These are phyloP conservation scores for Alouatta palliata DNA, from an alignment of 2,113 vertebrate species.

Conservation along the genomic window DNA sequence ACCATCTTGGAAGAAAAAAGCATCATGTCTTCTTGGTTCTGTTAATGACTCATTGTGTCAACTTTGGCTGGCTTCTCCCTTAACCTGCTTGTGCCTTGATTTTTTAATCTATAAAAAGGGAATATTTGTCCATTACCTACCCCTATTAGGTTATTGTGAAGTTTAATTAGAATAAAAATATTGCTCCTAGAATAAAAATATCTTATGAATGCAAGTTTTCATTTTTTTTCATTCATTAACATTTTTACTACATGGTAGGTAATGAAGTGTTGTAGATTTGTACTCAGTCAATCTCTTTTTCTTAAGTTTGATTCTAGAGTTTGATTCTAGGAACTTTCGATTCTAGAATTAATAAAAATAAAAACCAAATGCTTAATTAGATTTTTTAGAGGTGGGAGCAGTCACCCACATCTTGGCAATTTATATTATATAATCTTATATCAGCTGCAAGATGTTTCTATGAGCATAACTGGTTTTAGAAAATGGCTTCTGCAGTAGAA, in stretches of 20 bases:
- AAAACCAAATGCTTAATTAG: conserved; percentile 53
- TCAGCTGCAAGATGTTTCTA: conserved; percentile 49
- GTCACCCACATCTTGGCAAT: neutral
- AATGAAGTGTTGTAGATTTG: neutral
- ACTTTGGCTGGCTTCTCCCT: conserved; percentile 23
- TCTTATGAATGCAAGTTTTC: conserved; percentile 10
- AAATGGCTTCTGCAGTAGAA: conserved; percentile 36
- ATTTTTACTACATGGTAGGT: conserved; percentile 14
- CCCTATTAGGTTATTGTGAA: neutral
- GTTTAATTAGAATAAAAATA: conserved; percentile 59
- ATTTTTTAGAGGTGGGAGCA: conserved; percentile 34
- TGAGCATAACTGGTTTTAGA: conserved; percentile 44
- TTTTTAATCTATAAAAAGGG: conserved; percentile 43
- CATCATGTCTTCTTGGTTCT: conserved; percentile 15
- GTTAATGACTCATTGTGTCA: neutral
- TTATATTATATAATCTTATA: conserved; percentile 42
- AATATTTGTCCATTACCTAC: conserved; percentile 41
- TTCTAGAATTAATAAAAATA: conserved; percentile 59
- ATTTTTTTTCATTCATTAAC: conserved; percentile 35
- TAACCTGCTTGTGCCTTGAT: conserved; percentile 36
- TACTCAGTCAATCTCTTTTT: conserved; percentile 34
- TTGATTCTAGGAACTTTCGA: neutral
- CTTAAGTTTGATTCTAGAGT: conserved; percentile 27
- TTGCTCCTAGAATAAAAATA: conserved; percentile 45
- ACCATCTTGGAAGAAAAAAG: conserved; percentile 49